Percentiles rank a stretch among this genome's conserved stretches.
Conservation (phyloP, 2,888 invertebrate species). For the Lissocephala sabroskyi region DNA sequence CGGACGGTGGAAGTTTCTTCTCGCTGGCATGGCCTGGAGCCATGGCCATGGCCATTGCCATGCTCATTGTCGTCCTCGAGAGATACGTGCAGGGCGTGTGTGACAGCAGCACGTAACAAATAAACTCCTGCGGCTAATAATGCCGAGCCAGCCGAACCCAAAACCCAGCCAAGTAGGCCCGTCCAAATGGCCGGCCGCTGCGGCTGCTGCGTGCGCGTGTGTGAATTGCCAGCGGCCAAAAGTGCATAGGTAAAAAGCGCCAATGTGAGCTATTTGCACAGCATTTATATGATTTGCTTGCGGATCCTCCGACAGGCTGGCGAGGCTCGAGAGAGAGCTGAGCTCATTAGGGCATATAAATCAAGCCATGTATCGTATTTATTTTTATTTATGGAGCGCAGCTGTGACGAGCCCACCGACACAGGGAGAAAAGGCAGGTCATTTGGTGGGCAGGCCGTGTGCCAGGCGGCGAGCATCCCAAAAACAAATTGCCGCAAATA, state of each 20-base stretch:
- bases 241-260: not conserved
- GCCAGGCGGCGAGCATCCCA: not conserved
- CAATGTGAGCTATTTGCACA: slow-evolving; percentile 38
- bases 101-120: slow-evolving; percentile 42
- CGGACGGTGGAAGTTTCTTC: slow-evolving; percentile 3
- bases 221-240: not conserved
- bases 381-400: slow-evolving; percentile 49
- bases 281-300: slow-evolving; percentile 53
- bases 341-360: slow-evolving; percentile 54
- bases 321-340: slow-evolving; percentile 4
- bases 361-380: slow-evolving; percentile 39
- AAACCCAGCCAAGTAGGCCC: slow-evolving; percentile 4
- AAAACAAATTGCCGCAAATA: slow-evolving; percentile 28
- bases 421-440: slow-evolving; percentile 22
- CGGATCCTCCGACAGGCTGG: slow-evolving; percentile 13
- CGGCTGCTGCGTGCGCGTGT: not conserved
- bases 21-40: too few relatives aligned
- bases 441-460: slow-evolving; percentile 30
- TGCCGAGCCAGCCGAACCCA: slow-evolving; percentile 13
- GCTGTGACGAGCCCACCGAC: slow-evolving; percentile 34
- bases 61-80: slow-evolving; percentile 1
- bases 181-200: slow-evolving; percentile 33
- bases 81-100: slow-evolving; percentile 4
- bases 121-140: slow-evolving; percentile 53
- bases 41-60: slow-evolving; percentile 8